Evolutionary conservation across 2,113 vertebrate genomes (phyloP), one percentile per base, ranked within the genome.

Genomic region (Urocitellus parryii): DNA sequence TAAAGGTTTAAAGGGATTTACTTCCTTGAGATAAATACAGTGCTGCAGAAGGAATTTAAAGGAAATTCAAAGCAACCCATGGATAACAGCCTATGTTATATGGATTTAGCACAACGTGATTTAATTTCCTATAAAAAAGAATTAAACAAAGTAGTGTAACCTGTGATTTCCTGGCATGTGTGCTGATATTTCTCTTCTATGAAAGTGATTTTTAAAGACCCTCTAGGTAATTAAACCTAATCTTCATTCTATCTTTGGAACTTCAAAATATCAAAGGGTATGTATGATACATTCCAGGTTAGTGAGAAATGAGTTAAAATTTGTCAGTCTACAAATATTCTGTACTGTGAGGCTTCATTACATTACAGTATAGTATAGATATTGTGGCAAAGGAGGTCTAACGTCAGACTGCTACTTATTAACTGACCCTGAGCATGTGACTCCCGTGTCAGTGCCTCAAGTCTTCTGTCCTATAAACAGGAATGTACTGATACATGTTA

Each of bases 51-150:
- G 32, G 53, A 95, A 91, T 85, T 79, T 92, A 80, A 96, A 92
- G 39, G 88, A 96, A 95, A 94, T 73, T 90, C 78, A 86, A 53
- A 97, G 82, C 83, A 96, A 95, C 68, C 78, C 56, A 53, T 68
- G 48, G 68, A 67, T 94, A 74, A 92, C 48, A 82, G 77, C 45
- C 68, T 91, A 89, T 24, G 25, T 88, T 97, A 58, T 76, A 73
- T 89, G 85, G 63, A 94, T 82, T 94, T 93, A 82, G 37, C 67
- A 88, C 88, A 83, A 73, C 32, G 65, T 78, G 70, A 81, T 86
- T 94, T 97, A 90, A 95, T 94, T 92, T 90, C 78, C 45, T 73
- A 76, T 86, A 90, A 45, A 94, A 80, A 63, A 37, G n/a, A 97
- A 73, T 94, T 95, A 91, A 89, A 88, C 37, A 86, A 83, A 78